These are phyloP conservation scores for Oryzias celebensis DNA, from an alignment of 2,113 vertebrate genomes.

Conservation along the genomic window DNA sequence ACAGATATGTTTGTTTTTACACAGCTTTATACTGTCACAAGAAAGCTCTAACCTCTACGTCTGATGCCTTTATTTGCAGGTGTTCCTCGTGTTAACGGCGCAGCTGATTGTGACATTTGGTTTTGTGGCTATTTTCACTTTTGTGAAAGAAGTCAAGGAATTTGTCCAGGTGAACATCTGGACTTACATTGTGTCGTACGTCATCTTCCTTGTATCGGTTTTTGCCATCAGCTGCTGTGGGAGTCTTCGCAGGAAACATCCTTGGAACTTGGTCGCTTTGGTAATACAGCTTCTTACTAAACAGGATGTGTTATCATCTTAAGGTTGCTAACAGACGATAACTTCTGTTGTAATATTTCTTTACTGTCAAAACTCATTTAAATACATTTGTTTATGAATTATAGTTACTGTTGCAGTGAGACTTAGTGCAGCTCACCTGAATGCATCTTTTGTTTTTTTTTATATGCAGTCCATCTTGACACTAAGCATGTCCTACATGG, in stretches of 20 bases:
- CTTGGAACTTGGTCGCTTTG: constrained; percentile 92
- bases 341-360: too few species aligned
- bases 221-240: constrained; percentile 93
- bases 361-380: too few species aligned
- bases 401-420: too few species aligned
- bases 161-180: constrained; percentile 83
- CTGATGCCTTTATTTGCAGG: constrained; percentile 65
- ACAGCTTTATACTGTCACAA: too few species aligned
- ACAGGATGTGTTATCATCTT: background rate
- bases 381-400: too few species aligned
- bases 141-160: constrained; percentile 76
- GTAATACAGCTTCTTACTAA: constrained; percentile 64
- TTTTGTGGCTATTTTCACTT: constrained; percentile 90
- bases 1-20: too few species aligned
- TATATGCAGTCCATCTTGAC: constrained; percentile 86
- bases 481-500: constrained; percentile 93
- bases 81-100: constrained; percentile 90
- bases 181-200: constrained; percentile 90
- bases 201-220: constrained; percentile 84
- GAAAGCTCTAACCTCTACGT: background rate
- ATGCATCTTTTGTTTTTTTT: background rate
- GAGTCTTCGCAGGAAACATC: constrained; percentile 86
- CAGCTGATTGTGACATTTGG: constrained; percentile 88
- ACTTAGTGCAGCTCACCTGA: constrained; percentile 1
- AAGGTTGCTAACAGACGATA: background rate